A percentile compares a stretch with the other conserved stretches of the same genome.
Conservation (phyloP, 2,113 vertebrate species). For the cattle (Bos taurus) region DNA sequence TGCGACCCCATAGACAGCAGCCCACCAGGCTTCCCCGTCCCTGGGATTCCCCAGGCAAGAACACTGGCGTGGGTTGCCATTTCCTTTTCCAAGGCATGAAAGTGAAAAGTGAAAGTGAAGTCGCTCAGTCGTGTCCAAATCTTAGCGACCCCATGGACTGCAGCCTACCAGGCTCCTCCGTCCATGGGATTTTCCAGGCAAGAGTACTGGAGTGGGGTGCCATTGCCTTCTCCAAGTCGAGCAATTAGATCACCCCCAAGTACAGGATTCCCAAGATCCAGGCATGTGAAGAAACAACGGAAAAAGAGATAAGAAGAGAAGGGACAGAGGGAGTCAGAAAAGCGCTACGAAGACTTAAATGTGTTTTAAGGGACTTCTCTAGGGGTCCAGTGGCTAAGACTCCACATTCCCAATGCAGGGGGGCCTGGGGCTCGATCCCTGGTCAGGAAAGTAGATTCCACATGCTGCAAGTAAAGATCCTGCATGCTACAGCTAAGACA, state of each 20-base stretch:
- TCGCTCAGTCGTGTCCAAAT: accelerated
- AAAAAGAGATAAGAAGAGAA: neutral
- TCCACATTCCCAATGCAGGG: neutral
- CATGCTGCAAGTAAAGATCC: neutral
- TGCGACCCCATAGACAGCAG: too few species aligned
- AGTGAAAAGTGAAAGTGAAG: too few species aligned
- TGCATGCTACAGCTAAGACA: neutral
- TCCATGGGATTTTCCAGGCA: too few species aligned
- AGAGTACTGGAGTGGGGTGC: too few species aligned
- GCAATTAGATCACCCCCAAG: neutral
- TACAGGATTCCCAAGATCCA: neutral
- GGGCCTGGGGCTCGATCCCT: neutral
- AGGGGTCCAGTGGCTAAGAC: neutral
- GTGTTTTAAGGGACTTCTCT: neutral
- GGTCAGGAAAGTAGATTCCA: neutral
- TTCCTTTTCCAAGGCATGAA: too few species aligned
- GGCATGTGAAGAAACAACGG: neutral
- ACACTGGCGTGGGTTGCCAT: too few species aligned
- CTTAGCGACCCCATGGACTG: too few species aligned
- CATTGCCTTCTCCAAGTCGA: accelerated
- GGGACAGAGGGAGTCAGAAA: neutral
- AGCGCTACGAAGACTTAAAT: too few species aligned
- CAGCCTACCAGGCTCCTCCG: accelerated
- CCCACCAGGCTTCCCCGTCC: too few species aligned
- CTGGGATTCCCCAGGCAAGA: too few species aligned